These are phyloP conservation scores for Drosophila virilis DNA, from an alignment of 1,140 invertebrate species.

Conservation along the genomic window DNA sequence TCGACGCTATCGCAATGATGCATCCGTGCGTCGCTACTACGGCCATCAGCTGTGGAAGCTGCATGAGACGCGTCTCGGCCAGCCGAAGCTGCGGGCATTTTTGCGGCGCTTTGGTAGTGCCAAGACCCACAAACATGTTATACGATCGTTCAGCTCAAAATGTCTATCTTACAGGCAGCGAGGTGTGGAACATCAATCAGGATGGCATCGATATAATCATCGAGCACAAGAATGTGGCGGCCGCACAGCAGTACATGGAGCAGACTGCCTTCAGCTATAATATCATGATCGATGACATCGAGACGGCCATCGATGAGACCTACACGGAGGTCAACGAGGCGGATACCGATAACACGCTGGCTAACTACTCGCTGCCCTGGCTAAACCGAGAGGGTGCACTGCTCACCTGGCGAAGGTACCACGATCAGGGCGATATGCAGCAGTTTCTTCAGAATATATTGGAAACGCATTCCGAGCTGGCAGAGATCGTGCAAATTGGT, in stretches of 20 bases:
- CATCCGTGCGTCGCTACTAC: slow-evolving; percentile 66
- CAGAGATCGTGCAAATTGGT: slow-evolving; percentile 88
- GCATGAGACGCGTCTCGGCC: slow-evolving; percentile 61
- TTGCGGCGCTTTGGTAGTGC: slow-evolving; percentile 69
- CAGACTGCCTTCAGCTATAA: slow-evolving; percentile 87
- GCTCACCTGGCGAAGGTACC: slow-evolving; percentile 90
- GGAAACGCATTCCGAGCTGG: slow-evolving; percentile 86
- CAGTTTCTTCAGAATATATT: slow-evolving; percentile 89
- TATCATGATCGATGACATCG: slow-evolving; percentile 89
- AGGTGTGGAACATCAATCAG: slow-evolving; percentile 82
- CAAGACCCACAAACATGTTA: background rate
- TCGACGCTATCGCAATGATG: slow-evolving; percentile 66
- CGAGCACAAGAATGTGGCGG: slow-evolving; percentile 86
- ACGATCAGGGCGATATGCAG: slow-evolving; percentile 88
- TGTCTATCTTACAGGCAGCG: slow-evolving; percentile 58
- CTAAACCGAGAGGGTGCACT: slow-evolving; percentile 86
- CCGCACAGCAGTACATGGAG: slow-evolving; percentile 86
- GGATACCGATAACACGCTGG: slow-evolving; percentile 22
- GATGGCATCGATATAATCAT: slow-evolving; percentile 86
- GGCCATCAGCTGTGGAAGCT: slow-evolving; percentile 76
- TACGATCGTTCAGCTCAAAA: background rate
- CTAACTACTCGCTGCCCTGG: slow-evolving; percentile 81
- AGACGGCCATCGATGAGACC: slow-evolving; percentile 90
- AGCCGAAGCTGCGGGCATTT: slow-evolving; percentile 49
- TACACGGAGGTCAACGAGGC: slow-evolving; percentile 88